Conservation (phyloP, 2,888 invertebrate genomes). For the Marasmarcha lunaedactyla region DNA sequence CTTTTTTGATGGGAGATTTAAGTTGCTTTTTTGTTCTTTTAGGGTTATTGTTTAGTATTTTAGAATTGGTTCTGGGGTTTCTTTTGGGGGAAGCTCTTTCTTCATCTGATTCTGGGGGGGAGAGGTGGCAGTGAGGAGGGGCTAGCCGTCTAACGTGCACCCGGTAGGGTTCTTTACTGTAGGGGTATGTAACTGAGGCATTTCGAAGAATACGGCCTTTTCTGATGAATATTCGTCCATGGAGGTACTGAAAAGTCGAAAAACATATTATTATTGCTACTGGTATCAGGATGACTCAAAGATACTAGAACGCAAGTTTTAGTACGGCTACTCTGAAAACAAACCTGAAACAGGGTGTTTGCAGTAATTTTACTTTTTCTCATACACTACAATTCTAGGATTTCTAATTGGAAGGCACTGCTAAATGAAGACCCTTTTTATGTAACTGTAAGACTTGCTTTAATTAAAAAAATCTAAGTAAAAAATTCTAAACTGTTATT, state of each 20-base stretch:
- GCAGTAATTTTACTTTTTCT: no score
- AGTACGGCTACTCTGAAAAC: not conserved
- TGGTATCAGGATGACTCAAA: no score
- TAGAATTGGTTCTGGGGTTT: conserved; percentile 23
- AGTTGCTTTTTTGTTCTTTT: conserved; percentile 45
- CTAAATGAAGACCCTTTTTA: no score
- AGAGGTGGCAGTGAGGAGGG: conserved; percentile 32
- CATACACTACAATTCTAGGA: no score
- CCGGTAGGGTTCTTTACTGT: conserved; percentile 58
- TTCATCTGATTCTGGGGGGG: conserved; percentile 46
- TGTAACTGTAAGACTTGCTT: no score
- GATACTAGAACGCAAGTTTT: not conserved
- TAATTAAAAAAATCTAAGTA: no score
- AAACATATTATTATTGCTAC: conserved; percentile 6
- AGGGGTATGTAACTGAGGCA: conserved; percentile 70
- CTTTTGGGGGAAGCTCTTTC: conserved; percentile 44
- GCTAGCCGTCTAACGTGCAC: conserved; percentile 47
- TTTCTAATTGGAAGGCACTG: no score
- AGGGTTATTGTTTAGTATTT: conserved; percentile 31
- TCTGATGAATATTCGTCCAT: conserved; percentile 80
- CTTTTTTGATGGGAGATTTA: conserved; percentile 59
- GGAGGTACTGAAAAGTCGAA: conserved; percentile 73
- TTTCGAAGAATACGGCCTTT: conserved; percentile 76
- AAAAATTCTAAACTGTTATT: no score
- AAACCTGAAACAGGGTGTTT: no score